A percentile compares a stretch with the other conserved stretches of the same genome.
Evolutionary conservation across 1,140 invertebrate species (phyloP).

Genomic region (Procambarus clarkii): DNA sequence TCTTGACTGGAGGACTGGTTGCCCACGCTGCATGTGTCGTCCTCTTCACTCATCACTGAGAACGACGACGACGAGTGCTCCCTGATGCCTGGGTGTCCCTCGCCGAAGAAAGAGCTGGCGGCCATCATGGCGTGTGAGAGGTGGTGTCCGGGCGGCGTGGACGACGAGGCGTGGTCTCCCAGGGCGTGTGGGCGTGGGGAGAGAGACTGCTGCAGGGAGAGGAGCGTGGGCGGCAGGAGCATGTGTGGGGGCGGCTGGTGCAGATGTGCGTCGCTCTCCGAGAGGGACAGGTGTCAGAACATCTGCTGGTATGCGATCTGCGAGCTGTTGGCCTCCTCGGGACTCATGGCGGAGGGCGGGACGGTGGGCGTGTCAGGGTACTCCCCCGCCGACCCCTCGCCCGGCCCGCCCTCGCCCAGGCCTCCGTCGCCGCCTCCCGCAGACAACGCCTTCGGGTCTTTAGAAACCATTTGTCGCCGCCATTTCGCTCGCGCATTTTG

Average conservation of each 20-base stretch:
- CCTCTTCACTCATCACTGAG: conserved; percentile 28
- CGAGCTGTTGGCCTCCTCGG: conserved; percentile 67
- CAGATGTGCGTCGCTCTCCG: conserved; percentile 29
- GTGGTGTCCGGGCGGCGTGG: conserved; percentile 14
- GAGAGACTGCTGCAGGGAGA: conserved; percentile 53
- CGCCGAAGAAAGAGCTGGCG: conserved; percentile 23
- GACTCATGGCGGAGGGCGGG: conserved; percentile 70
- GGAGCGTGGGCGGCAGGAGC: conserved; percentile 16
- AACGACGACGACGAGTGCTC: conserved; percentile 20
- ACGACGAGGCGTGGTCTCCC: conserved; percentile 23
- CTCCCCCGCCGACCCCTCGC: conserved; percentile 53
- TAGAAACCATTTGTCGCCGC: conserved; percentile 80
- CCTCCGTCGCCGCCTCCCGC: conserved; percentile 62
- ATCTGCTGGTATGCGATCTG: conserved; percentile 69
- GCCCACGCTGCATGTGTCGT: conserved; percentile 50
- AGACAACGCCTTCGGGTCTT: conserved; percentile 62
- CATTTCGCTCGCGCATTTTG: conserved; percentile 94
- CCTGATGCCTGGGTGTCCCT: conserved; percentile 17
- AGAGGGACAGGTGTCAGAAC: conserved; percentile 64
- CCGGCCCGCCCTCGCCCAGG: conserved; percentile 33
- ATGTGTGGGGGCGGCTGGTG: conserved; percentile 18
- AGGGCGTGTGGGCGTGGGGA: conserved; percentile 35
- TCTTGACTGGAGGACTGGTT: conserved; percentile 50
- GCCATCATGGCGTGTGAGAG: conserved; percentile 11
- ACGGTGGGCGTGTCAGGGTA: conserved; percentile 66